phyloP scores from a whole-genome alignment of 2,797 vertebrate species.

The Anguilla pacifica region DNA sequence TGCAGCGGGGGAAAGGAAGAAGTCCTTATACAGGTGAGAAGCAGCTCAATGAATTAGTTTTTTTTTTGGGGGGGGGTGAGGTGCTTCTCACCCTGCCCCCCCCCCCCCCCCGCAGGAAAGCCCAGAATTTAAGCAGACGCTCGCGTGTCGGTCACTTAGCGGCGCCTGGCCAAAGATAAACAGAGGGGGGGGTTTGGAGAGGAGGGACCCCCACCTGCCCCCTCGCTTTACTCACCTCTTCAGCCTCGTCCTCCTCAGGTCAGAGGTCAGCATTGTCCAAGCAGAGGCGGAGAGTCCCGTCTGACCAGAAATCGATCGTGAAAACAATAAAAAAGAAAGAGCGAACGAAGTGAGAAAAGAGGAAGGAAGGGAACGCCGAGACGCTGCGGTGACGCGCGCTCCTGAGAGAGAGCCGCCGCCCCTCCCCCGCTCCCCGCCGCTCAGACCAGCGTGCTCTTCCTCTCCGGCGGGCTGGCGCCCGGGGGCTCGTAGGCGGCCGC shows the following conservation, averaged over 20 bases:
- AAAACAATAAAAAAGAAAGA: neutral
- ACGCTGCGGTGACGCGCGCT: slow-evolving; percentile 14
- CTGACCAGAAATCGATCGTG: slow-evolving; percentile 33
- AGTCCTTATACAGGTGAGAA: neutral
- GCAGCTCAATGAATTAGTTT: neutral
- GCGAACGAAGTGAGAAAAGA: slow-evolving; percentile 7
- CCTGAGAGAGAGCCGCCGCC: neutral
- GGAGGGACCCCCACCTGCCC: neutral
- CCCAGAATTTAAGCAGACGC: neutral
- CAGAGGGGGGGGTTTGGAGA: neutral
- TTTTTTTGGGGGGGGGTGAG: neutral
- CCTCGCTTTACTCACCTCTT: slow-evolving; percentile 55
- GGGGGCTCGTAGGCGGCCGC: slow-evolving; percentile 64
- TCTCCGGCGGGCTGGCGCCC: slow-evolving; percentile 64
- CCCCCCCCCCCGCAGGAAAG: neutral
- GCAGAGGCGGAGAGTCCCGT: slow-evolving; percentile 5
- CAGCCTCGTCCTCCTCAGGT: slow-evolving; percentile 51
- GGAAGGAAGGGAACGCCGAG: slow-evolving; percentile 37
- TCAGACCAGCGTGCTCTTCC: slow-evolving; percentile 78
- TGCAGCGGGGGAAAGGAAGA: neutral
- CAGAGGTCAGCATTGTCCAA: slow-evolving; percentile 51
- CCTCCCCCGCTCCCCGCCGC: neutral
- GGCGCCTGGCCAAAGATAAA: neutral
- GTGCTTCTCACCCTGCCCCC: neutral
- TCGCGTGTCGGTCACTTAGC: neutral